Base-by-base conservation (phyloP, 2,113 vertebrate genomes). In the Sisor rabdophorus region DNA sequence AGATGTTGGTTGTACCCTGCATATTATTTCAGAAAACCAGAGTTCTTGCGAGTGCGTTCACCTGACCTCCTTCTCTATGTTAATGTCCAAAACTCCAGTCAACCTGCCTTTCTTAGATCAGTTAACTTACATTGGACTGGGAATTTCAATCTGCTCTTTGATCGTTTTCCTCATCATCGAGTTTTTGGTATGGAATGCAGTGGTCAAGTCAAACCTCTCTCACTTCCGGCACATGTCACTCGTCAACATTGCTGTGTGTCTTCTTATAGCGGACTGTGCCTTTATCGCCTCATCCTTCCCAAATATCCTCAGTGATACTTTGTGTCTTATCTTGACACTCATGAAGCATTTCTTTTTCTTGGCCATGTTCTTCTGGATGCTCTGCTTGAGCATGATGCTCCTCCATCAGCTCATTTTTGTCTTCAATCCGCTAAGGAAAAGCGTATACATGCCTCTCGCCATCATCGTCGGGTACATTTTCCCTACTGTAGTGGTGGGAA, bases 311-410 rank as follows among this genome's bases (percentile, higher is more conserved):
- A 77, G 9, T 0, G 11, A 79, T 0, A 78, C 10, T 0, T 56
- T 80, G 75, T 99, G 97, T 20, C 71, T 90, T 0, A 7, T 87
- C 0, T 69, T 93, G 50, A 91, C 93, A 0, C 77, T 95, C 28
- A 91, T 92, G 48, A 90, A 93, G 74, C 96, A 99, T 64, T 92
- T 97, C 50, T 96, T 94, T 84, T 98, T 88, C 84, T 89, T 97
- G 55, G 90, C 93, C 6, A 94, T 93, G 88, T 98, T 98, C 78
- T 93, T 94, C 89, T 99, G 97, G 97, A 99, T 95, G 95, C 85
- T 98, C 52, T 94, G 92, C 22, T 84, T 97, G 79, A 96, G 96
- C 50, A 84, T 94, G 55, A 94, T 98, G 90, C 94, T 98, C 1
- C 92, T 98, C 75, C 95, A 98, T 83, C 94, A 95, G 71, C 87